Percentiles rank a stretch among this genome's conserved stretches.
phyloP scores from a whole-genome alignment of 64 coral and sea anemone genomes.

The Orbicella faveolata region DNA sequence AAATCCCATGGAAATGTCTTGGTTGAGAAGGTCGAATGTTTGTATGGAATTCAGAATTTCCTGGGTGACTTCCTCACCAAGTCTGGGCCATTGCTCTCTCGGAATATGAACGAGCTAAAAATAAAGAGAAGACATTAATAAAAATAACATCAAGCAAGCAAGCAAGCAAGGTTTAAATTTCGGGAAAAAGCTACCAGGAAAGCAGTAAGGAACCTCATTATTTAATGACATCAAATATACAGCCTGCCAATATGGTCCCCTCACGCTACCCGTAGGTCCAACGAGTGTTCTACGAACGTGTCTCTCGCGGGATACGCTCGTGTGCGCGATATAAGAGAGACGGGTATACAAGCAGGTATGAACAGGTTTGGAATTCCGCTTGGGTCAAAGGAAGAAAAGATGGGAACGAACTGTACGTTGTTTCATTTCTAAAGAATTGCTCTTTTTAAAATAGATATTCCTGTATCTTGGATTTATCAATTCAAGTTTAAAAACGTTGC shows the following conservation, averaged over 20 bases:
- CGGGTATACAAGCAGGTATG: not conserved
- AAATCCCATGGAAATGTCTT: constrained; percentile 57
- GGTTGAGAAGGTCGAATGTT: constrained; percentile 49
- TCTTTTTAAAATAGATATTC: not conserved
- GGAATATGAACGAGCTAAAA: constrained; percentile 44
- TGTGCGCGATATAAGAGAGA: not conserved
- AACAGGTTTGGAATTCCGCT: not conserved
- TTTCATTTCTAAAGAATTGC: not conserved
- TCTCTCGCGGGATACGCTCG: not conserved
- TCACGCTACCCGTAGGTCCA: not conserved
- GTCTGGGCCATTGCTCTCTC: constrained; percentile 61
- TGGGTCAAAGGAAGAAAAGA: not conserved
- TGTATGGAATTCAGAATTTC: constrained; percentile 62
- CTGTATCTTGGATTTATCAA: not conserved
- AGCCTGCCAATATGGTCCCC: not conserved
- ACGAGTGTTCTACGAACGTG: not conserved
- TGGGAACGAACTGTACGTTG: not conserved
- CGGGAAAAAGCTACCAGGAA: too few species aligned
- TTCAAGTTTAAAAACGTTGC: too few species aligned
- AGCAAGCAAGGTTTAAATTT: too few species aligned
- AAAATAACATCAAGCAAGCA: too few species aligned
- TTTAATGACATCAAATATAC: too few species aligned
- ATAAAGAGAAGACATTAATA: not conserved
- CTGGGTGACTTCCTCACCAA: constrained; percentile 61
- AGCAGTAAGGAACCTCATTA: too few species aligned